Conservation (phyloP, 2,888 invertebrate genomes). For the Oscheius sp. region DNA sequence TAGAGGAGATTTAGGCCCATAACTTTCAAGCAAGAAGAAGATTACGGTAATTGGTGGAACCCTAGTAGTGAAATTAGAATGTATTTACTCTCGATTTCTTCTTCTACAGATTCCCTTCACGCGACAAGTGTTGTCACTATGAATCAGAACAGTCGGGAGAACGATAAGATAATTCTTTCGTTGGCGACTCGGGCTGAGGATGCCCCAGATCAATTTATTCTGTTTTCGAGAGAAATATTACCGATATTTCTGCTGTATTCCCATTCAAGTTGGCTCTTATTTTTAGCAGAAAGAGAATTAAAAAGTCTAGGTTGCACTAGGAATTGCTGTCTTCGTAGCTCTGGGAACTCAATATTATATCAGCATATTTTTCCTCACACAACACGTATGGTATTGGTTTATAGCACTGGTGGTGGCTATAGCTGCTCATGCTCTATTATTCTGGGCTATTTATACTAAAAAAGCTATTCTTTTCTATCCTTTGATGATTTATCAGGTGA, state of each 20-base stretch:
- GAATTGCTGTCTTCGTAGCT: constrained; percentile 2
- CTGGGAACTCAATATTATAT: constrained; percentile 11
- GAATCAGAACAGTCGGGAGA: constrained; percentile 4
- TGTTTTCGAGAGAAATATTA: not conserved
- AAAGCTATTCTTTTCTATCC: constrained; percentile 17
- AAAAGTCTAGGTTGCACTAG: not conserved
- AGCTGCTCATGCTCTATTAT: constrained; percentile 9
- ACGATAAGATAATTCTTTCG: constrained; percentile 18
- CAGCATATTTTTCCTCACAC: constrained; percentile 11
- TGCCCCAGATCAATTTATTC: constrained; percentile 15
- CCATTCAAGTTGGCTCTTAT: not conserved
- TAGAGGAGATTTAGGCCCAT: too few species aligned
- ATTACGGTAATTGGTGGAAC: too few species aligned
- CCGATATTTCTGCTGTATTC: constrained; percentile 19
- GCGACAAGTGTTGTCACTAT: constrained; percentile 11
- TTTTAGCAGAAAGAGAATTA: not conserved
- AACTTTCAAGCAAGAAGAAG: too few species aligned
- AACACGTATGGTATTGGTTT: constrained; percentile 25
- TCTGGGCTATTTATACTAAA: constrained; percentile 20
- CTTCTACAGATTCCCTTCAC: too few species aligned
- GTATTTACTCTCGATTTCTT: too few species aligned
- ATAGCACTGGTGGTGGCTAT: not conserved
- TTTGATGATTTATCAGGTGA: constrained; percentile 15
- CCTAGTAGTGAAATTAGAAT: too few species aligned
- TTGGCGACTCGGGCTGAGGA: not conserved